Base-by-base conservation (phyloP, 2,113 vertebrate genomes). In the Scomber scombrus region DNA sequence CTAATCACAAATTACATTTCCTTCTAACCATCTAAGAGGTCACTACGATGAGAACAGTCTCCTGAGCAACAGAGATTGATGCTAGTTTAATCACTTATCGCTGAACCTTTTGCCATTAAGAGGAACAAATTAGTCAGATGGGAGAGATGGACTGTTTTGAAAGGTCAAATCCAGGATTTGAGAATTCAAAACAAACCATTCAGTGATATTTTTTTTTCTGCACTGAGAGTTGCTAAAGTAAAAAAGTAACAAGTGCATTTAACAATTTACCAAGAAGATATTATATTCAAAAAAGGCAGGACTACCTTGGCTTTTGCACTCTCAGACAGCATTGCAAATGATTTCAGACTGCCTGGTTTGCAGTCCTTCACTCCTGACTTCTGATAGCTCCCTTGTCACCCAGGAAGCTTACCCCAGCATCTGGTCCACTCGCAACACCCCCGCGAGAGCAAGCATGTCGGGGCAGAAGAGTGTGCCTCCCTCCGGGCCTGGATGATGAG, bases 311-410 rank as follows among this genome's bases (percentile, higher is more conserved):
- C 52, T 78, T 74, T 47, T 80, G 61, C 21, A 16, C 70, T 82
- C 77, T 55, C 46, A 52, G 64, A 64, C 68, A 78, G 60, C 29
- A 21, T 74, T 67, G 71, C 69, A 81, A 84, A 91, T 66, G 57
- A 58, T 62, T 61, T 56, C 77, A 47, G 26, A 26, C 65, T 69
- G 12, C 12, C 45, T 66, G 51, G 74, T 80, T 72, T 56, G 40
- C 75, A 85, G 82, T 79, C 80, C 66, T 82, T 86, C 78, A 61
- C 60, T 80, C 54, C 58, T 85, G 77, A 87, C 82, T 86, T 84
- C 69, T 64, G 50, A 19, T 56, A 23, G 34, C 66, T 84, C 78
- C 81, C 65, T 60, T 5, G 43, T 74, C 68, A 72, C 62, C 9
- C 14, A 64, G 46, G 84, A 81, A 75, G 26, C 55, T 40, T 79